Evolutionary conservation across 1,140 invertebrate genomes (phyloP).

Genomic region (Colletes gigas): DNA sequence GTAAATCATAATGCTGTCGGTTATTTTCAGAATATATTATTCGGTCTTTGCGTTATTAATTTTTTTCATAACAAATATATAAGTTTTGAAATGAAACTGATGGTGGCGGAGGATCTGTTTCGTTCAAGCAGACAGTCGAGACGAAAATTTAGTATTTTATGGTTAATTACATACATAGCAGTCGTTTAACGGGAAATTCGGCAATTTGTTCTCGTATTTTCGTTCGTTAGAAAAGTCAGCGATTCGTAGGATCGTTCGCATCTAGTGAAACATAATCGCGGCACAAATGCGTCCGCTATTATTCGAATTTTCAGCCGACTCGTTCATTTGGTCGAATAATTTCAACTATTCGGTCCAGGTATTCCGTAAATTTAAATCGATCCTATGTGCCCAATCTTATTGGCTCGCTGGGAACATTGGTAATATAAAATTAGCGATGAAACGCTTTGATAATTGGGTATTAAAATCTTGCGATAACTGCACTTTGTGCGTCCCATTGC

Average conservation of each 20-base stretch:
- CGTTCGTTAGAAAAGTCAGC: conserved; percentile 46
- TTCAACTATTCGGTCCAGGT: conserved; percentile 64
- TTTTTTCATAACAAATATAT: no score
- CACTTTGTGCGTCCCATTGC: conserved; percentile 23
- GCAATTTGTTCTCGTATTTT: conserved; percentile 6
- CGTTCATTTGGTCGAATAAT: conserved; percentile 66
- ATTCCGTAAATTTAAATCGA: conserved; percentile 64
- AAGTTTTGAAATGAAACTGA: no score
- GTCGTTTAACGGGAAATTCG: conserved; percentile 17
- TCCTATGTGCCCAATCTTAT: conserved; percentile 54
- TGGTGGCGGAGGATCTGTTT: no score
- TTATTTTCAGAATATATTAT: background rate
- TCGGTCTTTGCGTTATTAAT: background rate
- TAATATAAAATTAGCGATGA: conserved; percentile 58
- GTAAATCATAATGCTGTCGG: background rate
- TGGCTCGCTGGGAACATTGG: conserved; percentile 32
- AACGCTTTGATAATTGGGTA: conserved; percentile 60
- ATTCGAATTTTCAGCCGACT: conserved; percentile 61
- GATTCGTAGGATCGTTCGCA: conserved; percentile 34
- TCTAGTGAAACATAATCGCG: conserved; percentile 52
- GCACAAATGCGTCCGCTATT: conserved; percentile 35
- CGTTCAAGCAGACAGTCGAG: background rate
- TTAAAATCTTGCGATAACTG: conserved; percentile 45
- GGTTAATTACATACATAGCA: conserved; percentile 28
- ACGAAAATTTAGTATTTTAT: background rate